Base-by-base conservation (phyloP, 2,888 invertebrate species). In the Nasonia oneida region DNA sequence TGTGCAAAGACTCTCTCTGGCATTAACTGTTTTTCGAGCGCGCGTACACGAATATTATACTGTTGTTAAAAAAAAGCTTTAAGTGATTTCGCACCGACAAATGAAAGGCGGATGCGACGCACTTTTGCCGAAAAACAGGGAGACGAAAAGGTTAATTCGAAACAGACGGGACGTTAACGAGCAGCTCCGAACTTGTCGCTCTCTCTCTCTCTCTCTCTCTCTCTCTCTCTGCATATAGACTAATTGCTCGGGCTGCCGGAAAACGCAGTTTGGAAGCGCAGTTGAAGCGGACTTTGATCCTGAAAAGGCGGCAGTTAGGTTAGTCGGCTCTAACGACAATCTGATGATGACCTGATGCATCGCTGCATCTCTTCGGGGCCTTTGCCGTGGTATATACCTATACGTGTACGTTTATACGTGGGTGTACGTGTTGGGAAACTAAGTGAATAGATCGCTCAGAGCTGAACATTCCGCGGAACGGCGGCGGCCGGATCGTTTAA, bases 1-100 rank as follows among this genome's bases (percentile, higher is more conserved):
- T 71, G 42, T 71, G 71, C 71, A 71, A 71, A 71, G 39, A 64
- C 42, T 37, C 29, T 29, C 29, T 29, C 37, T 39, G 71, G 39
- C 39, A 71, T 71, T 71, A 39, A 71, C 42, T 71, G 39, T 42
- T 71, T 71, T 71, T 71, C 42, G 39, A 18, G 71, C n/a, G 37
- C 37, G 12, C 37, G n/a, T 37, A n/a, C 18, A 12, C 67, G 50
- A 23, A 73, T 6, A 37, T 14, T 29, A 29, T 29, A 29, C 29
- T 29, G 29, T 29, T 29, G 29, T 29, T 29, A 1, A 29, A 29
- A 29, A 29, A 29, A 29, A 29, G 29, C 29, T 29, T 29, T 1
- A 29, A 29, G 29, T 1, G 42, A 42, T 42, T 42, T 8, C 29
- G 29, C 6, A 42, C 8, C 10, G 42, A 42, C 29, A 42, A 6